phyloP scores from a whole-genome alignment of 2,888 invertebrate species.

The Hydriomena furcata region DNA sequence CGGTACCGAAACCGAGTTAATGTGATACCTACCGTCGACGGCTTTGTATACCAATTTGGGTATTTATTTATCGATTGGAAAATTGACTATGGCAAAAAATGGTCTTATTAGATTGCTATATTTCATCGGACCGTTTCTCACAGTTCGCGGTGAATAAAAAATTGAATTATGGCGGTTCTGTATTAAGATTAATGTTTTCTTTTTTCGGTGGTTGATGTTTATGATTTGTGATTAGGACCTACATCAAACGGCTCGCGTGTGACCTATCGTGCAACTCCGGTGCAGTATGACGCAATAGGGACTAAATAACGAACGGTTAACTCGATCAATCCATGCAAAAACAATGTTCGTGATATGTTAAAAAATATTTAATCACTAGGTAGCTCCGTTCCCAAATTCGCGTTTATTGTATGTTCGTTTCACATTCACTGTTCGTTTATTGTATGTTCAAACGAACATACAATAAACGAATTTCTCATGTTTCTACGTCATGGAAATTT shows the following conservation, averaged over 20 bases:
- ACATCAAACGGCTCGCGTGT: conserved; percentile 68
- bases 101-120: conserved; percentile 54
- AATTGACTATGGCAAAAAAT: conserved; percentile 56
- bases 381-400: no score
- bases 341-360: conserved; percentile 38
- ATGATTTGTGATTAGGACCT: conserved; percentile 72
- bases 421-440: no score
- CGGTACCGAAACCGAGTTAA: conserved; percentile 56
- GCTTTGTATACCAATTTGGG: conserved; percentile 48
- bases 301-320: conserved; percentile 39
- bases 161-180: conserved; percentile 55
- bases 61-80: conserved; percentile 68
- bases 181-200: conserved; percentile 71
- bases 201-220: conserved; percentile 65
- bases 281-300: conserved; percentile 43
- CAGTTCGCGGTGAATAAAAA: conserved; percentile 49
- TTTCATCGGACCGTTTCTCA: conserved; percentile 60
- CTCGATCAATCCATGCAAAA: conserved; percentile 41
- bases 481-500: no score
- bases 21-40: conserved; percentile 55
- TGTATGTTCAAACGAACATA: no score
- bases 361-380: conserved; percentile 30
- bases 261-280: conserved; percentile 48
- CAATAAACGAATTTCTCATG: no score
- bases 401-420: no score